Base-by-base conservation (phyloP, 2,113 vertebrate species). In the Xiphophorus hellerii region DNA sequence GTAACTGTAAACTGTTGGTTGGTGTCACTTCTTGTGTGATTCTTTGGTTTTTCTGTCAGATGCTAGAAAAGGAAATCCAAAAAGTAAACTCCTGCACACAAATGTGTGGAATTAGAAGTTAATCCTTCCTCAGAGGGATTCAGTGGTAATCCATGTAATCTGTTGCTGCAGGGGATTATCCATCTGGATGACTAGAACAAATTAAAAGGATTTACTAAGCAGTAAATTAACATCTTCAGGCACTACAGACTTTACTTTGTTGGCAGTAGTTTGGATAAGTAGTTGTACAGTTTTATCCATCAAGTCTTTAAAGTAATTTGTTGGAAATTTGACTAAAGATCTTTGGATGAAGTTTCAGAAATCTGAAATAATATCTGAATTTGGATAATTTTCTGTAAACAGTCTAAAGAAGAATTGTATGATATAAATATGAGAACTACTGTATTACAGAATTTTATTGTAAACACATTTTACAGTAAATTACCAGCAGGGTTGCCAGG, bases 91-190 rank as follows among this genome's bases (percentile, higher is more conserved):
- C 28, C 1, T 62, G 61, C 42, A 69, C 69, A 67, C 54, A 51
- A 76, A 78, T 77, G 78, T 83, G 70, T 37, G 65, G 79, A 69
- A 80, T 85, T 81, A 82, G 64, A 77, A 69, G 78, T 61, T 92
- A 93, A 93, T 92, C 92, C 87, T 64, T 73, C 62, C 44, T 48
- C 71, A 65, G 35, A 76, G 42, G 44, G 76, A 73, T 77, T 82
- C 67, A 67, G 27, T 44, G n/a, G 22, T 92, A 94, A 94, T 94
- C 93, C 91, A 51, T 83, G 44, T 93, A 92, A 94, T 94, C 90
- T 86, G 69, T 82, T 73, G 71, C 73, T 84, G 74, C 67, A 78
- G 80, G 77, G 89, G 91, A 93, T 94, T 92, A 92, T 86, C 80
- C 81, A 83, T 86, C 84, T 90, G 88, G 82, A 42, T 85, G 77